Evolutionary conservation across 2,113 vertebrate species (phyloP).

Genomic region (Solea senegalensis): DNA sequence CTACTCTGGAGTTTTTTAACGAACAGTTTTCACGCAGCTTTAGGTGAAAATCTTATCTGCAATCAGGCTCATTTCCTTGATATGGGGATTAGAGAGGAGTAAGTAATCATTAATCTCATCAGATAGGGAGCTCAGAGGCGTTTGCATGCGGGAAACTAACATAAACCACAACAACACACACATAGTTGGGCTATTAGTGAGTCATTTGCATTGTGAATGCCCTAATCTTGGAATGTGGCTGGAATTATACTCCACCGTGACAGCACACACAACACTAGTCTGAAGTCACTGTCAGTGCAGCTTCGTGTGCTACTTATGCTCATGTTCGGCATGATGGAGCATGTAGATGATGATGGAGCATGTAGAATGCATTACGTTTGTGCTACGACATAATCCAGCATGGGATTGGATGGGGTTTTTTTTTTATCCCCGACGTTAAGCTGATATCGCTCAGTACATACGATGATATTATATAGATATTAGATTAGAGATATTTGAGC

Average conservation of each 20-base stretch:
- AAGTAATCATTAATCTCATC: conserved; percentile 74
- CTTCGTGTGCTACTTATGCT: too few relatives aligned
- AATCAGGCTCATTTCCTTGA: conserved; percentile 55
- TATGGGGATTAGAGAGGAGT: conserved; percentile 55
- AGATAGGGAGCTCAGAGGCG: conserved; percentile 38
- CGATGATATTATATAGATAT: too few relatives aligned
- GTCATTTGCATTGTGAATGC: conserved; percentile 54
- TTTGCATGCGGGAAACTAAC: conserved; percentile 37
- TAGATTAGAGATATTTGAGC: too few relatives aligned
- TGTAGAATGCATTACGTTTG: too few relatives aligned
- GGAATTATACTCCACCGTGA: conserved; percentile 56
- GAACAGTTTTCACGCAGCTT: conserved; percentile 28
- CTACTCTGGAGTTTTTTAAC: conserved; percentile 23
- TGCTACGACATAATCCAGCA: too few relatives aligned
- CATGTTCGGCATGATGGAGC: too few relatives aligned
- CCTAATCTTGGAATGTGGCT: conserved; percentile 55
- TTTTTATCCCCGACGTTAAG: too few relatives aligned
- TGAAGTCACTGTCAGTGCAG: conserved; percentile 31
- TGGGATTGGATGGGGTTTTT: too few relatives aligned
- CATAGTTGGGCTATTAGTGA: conserved; percentile 8
- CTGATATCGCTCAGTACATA: too few relatives aligned
- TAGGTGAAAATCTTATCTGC: conserved; percentile 59
- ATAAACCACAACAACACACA: not conserved
- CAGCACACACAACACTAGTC: conserved; percentile 28
- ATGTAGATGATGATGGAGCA: too few relatives aligned